These are phyloP conservation scores for Drosophila robusta DNA, from an alignment of 2,888 invertebrate genomes.

Conservation along the genomic window DNA sequence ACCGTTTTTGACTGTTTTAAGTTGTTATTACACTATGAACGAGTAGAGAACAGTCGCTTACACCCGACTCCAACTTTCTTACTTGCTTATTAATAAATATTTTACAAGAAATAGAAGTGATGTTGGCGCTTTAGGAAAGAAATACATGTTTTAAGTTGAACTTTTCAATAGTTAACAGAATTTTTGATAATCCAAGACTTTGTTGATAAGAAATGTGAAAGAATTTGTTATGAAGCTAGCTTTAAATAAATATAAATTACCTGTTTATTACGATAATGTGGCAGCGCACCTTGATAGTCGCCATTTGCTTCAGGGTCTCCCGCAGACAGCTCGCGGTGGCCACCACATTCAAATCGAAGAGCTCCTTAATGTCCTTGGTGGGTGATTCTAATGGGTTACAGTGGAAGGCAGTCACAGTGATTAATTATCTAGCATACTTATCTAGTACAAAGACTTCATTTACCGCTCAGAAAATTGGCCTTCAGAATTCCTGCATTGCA, in stretches of 20 bases:
- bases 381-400: constrained; percentile 66
- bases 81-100: no score
- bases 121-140: not conserved
- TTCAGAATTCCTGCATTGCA: constrained; percentile 85
- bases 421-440: no score
- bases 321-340: constrained; percentile 87
- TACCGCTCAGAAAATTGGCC: constrained; percentile 82
- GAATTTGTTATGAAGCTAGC: no score
- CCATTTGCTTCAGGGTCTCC: constrained; percentile 87
- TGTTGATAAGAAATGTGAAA: not conserved
- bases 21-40: no score
- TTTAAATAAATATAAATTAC: constrained; percentile 74
- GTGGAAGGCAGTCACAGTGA: not conserved
- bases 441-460: not conserved
- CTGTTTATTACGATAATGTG: constrained; percentile 88
- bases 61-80: no score
- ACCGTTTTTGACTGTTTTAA: no score
- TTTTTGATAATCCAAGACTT: not conserved
- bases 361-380: constrained; percentile 81
- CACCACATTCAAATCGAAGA: constrained; percentile 86
- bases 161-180: not conserved
- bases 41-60: no score
- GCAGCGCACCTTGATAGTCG: constrained; percentile 85
- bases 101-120: not conserved
- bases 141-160: not conserved